Base-by-base conservation (phyloP, 2,797 vertebrate species). In the Siniperca obscura region DNA sequence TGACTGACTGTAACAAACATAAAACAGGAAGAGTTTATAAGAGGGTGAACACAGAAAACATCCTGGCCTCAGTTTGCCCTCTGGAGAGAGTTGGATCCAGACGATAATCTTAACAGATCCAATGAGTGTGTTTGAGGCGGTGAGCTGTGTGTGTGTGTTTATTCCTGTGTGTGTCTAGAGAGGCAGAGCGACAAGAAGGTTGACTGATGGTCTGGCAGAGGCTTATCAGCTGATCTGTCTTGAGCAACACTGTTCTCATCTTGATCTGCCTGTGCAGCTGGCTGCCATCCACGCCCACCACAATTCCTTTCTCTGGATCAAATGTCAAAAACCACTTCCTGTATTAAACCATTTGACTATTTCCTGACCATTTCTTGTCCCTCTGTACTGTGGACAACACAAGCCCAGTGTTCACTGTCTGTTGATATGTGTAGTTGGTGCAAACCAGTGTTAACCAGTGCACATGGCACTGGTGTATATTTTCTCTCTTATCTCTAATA, bases 221-320 rank as follows among this genome's bases (percentile, higher is more conserved):
- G 87, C 90, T 94, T 94, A 93, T 94, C 93, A 91, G 91, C 84
- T 89, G 87, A 94, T 94, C 91, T 90, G 91, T 92, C 89, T 92
- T 87, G 83, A 90, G 90, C 76, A 90, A 86, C 83, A 71, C 89
- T 67, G 76, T 67, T 90, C 83, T 92, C 84, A 78, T 94, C 90
- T 89, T 74, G 84, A 92, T 89, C 83, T 78, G 86, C 82, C 76
- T 42, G 78, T 71, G 84, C 80, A 81, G 83, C 80, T 92, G 89
- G 91, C 81, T 82, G 83, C 79, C 76, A 22, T 90, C 87, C 91
- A 90, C 84, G 5, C 91, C 86, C 87, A 83, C 86, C 87, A 83
- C 86, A 44, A 69, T 72, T 76, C 81, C 83, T 90, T 73, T 87
- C 84, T 67, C 67, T 83, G 81, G 87, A 92, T 92, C 89, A 87